Evolutionary conservation across 2,113 vertebrate species (phyloP).

Genomic region (Nerophis ophidion): DNA sequence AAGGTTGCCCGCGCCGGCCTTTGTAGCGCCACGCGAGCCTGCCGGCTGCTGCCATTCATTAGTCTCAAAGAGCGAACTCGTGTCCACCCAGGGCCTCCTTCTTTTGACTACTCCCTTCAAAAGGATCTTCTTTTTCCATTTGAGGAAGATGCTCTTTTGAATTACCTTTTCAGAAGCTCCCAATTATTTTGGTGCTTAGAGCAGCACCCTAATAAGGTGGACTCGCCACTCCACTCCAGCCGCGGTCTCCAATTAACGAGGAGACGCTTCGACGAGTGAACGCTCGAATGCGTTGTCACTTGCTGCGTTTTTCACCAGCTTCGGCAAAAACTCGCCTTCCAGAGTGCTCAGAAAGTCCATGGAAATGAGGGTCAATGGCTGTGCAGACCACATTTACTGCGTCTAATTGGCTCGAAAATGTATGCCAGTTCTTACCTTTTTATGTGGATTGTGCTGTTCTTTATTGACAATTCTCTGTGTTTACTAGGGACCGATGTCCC

Average conservation of each 20-base stretch:
- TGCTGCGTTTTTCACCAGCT: background rate
- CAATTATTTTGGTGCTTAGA: slow-evolving; percentile 71
- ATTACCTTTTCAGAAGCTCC: slow-evolving; percentile 51
- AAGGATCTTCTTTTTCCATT: slow-evolving; percentile 33
- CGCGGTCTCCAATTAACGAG: slow-evolving; percentile 52
- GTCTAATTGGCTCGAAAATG: background rate
- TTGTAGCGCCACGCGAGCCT: slow-evolving; percentile 46
- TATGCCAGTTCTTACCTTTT: too few relatives aligned
- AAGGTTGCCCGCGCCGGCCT: slow-evolving; percentile 37
- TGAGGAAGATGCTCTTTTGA: slow-evolving; percentile 47
- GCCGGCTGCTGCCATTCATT: slow-evolving; percentile 57
- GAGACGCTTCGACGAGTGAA: slow-evolving; percentile 7
- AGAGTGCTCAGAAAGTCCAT: background rate
- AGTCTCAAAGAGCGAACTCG: slow-evolving; percentile 54
- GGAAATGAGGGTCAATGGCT: background rate
- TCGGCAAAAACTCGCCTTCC: background rate
- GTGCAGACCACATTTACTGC: background rate
- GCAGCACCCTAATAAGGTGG: slow-evolving; percentile 61
- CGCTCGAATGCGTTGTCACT: background rate
- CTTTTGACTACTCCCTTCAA: slow-evolving; percentile 59
- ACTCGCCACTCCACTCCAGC: slow-evolving; percentile 19
- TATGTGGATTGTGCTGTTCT: too few relatives aligned
- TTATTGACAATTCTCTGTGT: too few relatives aligned
- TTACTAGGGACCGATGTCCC: too few relatives aligned
- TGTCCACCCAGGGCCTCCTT: slow-evolving; percentile 38